phyloP scores from a whole-genome alignment of 2,888 invertebrate species.

The Furcula furcula region DNA sequence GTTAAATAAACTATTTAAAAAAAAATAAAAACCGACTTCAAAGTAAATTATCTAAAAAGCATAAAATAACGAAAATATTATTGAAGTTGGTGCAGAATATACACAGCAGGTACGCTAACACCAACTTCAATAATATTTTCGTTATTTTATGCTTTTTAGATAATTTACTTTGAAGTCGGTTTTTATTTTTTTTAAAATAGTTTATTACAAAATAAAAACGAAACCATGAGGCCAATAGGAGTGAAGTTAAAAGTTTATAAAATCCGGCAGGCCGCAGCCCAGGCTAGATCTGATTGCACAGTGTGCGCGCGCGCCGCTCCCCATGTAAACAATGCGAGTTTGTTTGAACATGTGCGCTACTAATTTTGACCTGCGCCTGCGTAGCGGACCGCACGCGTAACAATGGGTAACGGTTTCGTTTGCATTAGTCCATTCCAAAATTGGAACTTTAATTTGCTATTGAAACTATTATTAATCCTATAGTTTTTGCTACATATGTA shows the following conservation, averaged over 20 bases:
- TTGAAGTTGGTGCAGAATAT: too few species aligned
- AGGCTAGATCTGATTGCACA: slow-evolving; percentile 34
- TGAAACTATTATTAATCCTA: slow-evolving; percentile 15
- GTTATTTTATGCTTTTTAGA: too few species aligned
- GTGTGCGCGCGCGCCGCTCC: slow-evolving; percentile 27
- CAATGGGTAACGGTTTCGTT: slow-evolving; percentile 75
- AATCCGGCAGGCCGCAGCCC: slow-evolving; percentile 19
- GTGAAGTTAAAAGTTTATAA: slow-evolving; percentile 20
- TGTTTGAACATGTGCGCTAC: slow-evolving; percentile 79
- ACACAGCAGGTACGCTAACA: too few species aligned
- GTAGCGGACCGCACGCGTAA: slow-evolving; percentile 61
- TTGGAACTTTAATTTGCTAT: slow-evolving; percentile 36
- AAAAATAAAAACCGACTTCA: too few species aligned
- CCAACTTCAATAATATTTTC: too few species aligned
- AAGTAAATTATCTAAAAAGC: too few species aligned
- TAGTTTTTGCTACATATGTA: slow-evolving; percentile 8
- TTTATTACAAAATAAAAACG: too few species aligned
- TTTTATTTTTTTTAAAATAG: too few species aligned
- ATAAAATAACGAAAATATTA: too few species aligned
- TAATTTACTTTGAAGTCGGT: too few species aligned
- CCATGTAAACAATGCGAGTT: slow-evolving; percentile 71
- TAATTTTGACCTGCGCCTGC: slow-evolving; percentile 75
- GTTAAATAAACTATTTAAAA: too few species aligned
- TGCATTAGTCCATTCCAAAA: slow-evolving; percentile 60
- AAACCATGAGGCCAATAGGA: neutral